These are phyloP conservation scores for Muscicapa comitata DNA, from an alignment of 2,797 vertebrate species.

Conservation along the genomic window DNA sequence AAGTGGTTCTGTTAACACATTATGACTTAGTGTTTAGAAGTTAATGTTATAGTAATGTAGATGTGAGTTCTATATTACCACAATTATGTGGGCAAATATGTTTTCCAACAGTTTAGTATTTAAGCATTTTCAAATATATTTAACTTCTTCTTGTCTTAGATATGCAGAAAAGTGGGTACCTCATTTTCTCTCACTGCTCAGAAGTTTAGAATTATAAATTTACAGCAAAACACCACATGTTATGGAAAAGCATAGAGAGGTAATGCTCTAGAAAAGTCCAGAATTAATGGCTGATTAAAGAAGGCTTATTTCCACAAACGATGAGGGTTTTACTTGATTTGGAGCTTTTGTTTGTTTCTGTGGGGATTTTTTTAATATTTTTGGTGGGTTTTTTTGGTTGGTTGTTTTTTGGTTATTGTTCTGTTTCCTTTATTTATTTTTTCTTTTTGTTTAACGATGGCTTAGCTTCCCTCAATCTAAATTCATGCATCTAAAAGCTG, in stretches of 20 bases:
- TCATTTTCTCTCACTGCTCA: not conserved
- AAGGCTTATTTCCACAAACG: not conserved
- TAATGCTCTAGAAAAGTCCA: not conserved
- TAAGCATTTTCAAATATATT: not conserved
- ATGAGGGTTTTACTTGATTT: not conserved
- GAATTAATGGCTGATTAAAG: not conserved
- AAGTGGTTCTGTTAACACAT: not conserved
- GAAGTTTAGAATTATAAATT: not conserved
- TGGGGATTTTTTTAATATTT: accelerated
- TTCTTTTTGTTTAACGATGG: accelerated
- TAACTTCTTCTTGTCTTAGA: not conserved
- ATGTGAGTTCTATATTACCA: not conserved
- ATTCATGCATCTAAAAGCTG: not conserved
- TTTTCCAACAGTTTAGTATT: not conserved
- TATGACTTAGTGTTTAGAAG: not conserved
- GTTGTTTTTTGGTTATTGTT: accelerated
- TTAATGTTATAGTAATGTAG: not conserved
- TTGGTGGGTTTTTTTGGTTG: too few relatives aligned
- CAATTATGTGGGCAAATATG: not conserved
- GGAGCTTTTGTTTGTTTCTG: not conserved
- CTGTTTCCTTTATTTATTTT: not conserved
- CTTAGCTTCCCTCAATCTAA: not conserved
- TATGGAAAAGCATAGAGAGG: not conserved
- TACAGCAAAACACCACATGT: not conserved
- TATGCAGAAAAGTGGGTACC: not conserved